Percentiles rank a stretch among this genome's conserved stretches.
Evolutionary conservation across 2,888 invertebrate species (phyloP).

Genomic region (Chesias legatella): DNA sequence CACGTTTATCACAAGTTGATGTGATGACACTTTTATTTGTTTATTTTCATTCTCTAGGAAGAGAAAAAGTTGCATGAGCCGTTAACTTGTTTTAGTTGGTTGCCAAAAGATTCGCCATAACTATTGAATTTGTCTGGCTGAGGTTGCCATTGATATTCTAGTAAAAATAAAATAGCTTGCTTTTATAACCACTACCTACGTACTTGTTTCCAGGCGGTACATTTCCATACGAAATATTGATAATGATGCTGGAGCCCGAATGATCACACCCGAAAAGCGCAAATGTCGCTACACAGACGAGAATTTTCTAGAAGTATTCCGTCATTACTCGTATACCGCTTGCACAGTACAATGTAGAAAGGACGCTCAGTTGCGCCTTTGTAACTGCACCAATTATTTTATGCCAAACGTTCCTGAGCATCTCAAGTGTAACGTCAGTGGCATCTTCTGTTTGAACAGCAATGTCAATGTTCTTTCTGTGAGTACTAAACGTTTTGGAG

Average conservation of each 20-base stretch:
- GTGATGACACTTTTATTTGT: no score
- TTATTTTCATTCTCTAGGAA: no score
- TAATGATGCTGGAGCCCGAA: constrained; percentile 83
- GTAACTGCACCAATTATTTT: constrained; percentile 86
- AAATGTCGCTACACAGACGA: constrained; percentile 88
- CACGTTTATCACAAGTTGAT: no score
- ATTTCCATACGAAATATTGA: constrained; percentile 83
- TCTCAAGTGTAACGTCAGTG: constrained; percentile 82
- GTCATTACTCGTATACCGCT: constrained; percentile 84
- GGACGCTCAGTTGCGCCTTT: constrained; percentile 82
- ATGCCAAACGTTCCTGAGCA: constrained; percentile 82
- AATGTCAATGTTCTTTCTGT: constrained; percentile 83
- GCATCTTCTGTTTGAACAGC: constrained; percentile 83
- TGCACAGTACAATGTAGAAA: constrained; percentile 88
- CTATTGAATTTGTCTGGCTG: no score
- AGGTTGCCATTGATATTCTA: no score
- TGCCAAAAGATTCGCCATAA: no score
- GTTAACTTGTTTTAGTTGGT: no score
- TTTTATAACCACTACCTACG: no score
- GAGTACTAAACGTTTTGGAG: constrained; percentile 35
- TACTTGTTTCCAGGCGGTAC: constrained; percentile 60
- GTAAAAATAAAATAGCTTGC: no score
- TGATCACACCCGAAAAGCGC: constrained; percentile 83
- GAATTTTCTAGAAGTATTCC: constrained; percentile 77
- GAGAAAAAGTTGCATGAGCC: no score